These are phyloP conservation scores for Podilymbus podiceps DNA, from an alignment of 2,113 vertebrate genomes.

Conservation along the genomic window DNA sequence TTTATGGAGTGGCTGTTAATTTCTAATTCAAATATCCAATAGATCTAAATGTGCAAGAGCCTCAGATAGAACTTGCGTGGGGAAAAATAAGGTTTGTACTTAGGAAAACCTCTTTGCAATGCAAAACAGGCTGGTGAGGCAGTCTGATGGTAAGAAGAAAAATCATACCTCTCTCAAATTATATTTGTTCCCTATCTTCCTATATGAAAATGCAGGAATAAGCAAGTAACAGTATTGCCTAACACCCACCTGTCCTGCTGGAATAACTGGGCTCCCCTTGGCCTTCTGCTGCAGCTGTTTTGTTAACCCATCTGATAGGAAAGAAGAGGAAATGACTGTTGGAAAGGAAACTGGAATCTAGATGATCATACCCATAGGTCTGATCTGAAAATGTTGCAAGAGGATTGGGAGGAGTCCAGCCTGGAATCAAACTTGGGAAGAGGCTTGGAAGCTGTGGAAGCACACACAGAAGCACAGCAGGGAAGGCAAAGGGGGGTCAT, in stretches of 20 bases:
- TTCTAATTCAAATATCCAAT: neutral
- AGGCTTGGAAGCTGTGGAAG: neutral
- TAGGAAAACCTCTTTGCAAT: constrained; percentile 25
- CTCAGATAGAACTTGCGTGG: neutral
- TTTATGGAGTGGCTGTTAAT: neutral
- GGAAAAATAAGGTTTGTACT: neutral
- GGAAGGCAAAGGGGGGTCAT: fast-evolving
- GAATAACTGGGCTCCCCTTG: neutral
- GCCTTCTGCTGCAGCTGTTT: neutral
- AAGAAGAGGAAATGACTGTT: neutral
- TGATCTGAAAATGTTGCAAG: neutral
- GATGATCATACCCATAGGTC: fast-evolving
- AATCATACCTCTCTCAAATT: neutral
- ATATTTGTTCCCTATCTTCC: neutral
- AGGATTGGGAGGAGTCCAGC: neutral
- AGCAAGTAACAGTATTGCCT: neutral
- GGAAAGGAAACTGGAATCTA: neutral
- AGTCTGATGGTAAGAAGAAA: neutral
- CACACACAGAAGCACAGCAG: neutral
- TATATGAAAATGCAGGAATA: constrained; percentile 9
- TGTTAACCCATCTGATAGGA: neutral
- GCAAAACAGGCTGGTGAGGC: constrained; percentile 5
- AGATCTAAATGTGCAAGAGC: neutral
- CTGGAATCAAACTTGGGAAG: neutral
- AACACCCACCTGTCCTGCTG: constrained; percentile 13